A percentile compares a stretch with the other conserved stretches of the same genome.
Evolutionary conservation across 2,797 vertebrate species (phyloP).

Genomic region (Urocyon cinereoargenteus): DNA sequence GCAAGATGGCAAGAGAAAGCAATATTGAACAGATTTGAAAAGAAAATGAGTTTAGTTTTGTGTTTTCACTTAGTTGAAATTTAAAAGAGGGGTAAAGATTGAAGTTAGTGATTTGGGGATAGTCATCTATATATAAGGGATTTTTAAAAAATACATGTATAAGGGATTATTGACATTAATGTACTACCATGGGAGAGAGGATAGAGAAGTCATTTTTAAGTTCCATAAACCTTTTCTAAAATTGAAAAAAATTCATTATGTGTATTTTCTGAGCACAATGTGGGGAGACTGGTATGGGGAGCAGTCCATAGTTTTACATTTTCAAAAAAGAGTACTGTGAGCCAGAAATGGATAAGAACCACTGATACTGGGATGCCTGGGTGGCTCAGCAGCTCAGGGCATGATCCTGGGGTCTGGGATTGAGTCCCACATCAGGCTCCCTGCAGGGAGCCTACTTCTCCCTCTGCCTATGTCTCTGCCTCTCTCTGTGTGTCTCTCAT

Average conservation of each 20-base stretch:
- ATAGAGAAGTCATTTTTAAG: not conserved
- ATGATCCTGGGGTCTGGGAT: too few relatives aligned
- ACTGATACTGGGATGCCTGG: not conserved
- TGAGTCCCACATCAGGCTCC: too few relatives aligned
- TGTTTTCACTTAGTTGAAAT: slow-evolving; percentile 25
- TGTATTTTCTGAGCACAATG: not conserved
- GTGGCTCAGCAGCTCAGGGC: too few relatives aligned
- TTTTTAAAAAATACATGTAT: not conserved
- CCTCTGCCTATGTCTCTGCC: too few relatives aligned
- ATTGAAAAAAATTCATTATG: not conserved
- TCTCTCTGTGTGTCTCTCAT: too few relatives aligned
- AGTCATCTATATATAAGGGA: not conserved
- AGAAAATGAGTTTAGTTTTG: slow-evolving; percentile 38
- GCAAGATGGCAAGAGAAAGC: not conserved
- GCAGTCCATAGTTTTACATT: slow-evolving; percentile 33
- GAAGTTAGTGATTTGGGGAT: slow-evolving; percentile 5
- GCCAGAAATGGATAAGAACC: not conserved
- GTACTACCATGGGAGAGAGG: not conserved
- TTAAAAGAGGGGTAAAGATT: not conserved
- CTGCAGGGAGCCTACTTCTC: too few relatives aligned
- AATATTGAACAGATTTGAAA: slow-evolving; percentile 13
- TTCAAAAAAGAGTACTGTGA: slow-evolving; percentile 5
- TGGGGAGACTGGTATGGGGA: not conserved
- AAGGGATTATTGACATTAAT: slow-evolving; percentile 37
- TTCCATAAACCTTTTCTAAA: slow-evolving; percentile 23